Percentiles rank a stretch among this genome's conserved stretches.
phyloP scores from a whole-genome alignment of 2,797 vertebrate genomes.

The Ctenosaura bakeri region DNA sequence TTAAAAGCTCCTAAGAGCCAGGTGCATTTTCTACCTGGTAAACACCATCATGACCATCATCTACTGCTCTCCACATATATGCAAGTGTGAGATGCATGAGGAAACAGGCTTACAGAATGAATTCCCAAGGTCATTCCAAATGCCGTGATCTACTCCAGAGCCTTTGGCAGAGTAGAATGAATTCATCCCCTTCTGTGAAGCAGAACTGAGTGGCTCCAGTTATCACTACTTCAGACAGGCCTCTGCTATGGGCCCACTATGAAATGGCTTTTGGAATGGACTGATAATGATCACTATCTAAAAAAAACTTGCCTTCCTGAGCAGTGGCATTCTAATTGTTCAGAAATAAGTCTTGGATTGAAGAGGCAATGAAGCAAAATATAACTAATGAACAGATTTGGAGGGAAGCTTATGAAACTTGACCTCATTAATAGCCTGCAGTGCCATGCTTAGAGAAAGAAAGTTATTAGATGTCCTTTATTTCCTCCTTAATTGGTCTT shows the following conservation, averaged over 20 bases:
- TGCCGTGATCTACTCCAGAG: no score
- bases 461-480: slow-evolving; percentile 38
- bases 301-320: slow-evolving; percentile 51
- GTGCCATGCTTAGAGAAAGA: slow-evolving; percentile 59
- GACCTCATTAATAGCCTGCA: slow-evolving; percentile 59
- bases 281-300: not conserved
- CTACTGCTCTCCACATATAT: not conserved
- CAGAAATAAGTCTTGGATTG: slow-evolving; percentile 61
- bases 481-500: not conserved
- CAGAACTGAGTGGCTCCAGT: not conserved
- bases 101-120: not conserved
- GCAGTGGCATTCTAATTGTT: slow-evolving; percentile 68
- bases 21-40: no score
- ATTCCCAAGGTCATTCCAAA: not conserved
- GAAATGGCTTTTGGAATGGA: not conserved
- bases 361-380: slow-evolving; percentile 71
- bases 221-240: not conserved
- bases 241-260: not conserved
- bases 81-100: not conserved
- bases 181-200: not conserved
- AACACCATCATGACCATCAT: no score
- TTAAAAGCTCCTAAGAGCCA: no score
- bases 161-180: not conserved
- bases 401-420: slow-evolving; percentile 62
- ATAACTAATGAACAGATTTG: slow-evolving; percentile 68